Evolutionary conservation across 2,113 vertebrate species (phyloP).

Genomic region (Colinus virginianus): DNA sequence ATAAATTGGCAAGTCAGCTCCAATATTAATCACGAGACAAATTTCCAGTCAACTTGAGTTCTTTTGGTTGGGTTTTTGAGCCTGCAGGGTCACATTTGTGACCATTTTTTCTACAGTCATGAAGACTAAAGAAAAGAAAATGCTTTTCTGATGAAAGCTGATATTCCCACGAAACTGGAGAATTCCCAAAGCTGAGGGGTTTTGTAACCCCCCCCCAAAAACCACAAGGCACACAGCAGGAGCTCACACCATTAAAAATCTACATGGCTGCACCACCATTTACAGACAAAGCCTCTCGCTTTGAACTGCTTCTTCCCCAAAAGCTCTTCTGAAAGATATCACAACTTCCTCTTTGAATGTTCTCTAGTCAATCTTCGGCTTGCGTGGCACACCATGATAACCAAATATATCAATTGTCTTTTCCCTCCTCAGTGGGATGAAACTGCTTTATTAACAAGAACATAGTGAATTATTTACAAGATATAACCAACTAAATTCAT

Average conservation of each 20-base stretch:
- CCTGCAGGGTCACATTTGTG: not conserved
- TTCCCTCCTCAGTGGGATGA: not conserved
- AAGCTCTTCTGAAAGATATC: not conserved
- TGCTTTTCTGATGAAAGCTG: not conserved
- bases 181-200: fast-evolving
- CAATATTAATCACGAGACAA: conserved; percentile 46
- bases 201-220: not conserved
- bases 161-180: not conserved
- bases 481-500: not conserved
- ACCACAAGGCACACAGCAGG: fast-evolving
- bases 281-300: fast-evolving
- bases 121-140: not conserved
- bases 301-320: not conserved
- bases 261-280: not conserved
- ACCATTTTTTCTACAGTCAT: conserved; percentile 8
- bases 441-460: not conserved
- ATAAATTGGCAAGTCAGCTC: conserved; percentile 20
- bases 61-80: not conserved
- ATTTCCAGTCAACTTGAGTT: not conserved
- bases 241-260: not conserved
- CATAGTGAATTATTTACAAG: not conserved
- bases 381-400: not conserved
- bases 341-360: fast-evolving
- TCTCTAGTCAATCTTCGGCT: not conserved
- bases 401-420: not conserved